These are phyloP conservation scores for Eupithecia insigniata DNA, from an alignment of 2,888 invertebrate genomes.

Conservation along the genomic window DNA sequence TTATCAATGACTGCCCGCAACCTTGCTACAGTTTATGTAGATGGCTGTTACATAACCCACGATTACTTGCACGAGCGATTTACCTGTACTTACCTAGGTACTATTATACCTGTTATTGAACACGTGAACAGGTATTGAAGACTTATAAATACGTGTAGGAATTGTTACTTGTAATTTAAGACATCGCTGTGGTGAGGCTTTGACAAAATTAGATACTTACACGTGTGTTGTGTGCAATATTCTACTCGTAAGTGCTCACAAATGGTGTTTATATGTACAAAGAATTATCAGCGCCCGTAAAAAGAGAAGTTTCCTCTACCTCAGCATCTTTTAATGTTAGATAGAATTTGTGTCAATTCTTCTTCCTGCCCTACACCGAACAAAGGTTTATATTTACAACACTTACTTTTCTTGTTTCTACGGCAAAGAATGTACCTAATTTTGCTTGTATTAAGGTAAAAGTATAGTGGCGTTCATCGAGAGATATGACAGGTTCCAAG, in stretches of 20 bases:
- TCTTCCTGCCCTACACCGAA: too few species aligned
- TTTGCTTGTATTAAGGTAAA: too few species aligned
- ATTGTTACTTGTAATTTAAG: conserved; percentile 35
- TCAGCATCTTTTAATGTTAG: too few species aligned
- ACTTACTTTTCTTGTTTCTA: background rate
- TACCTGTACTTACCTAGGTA: conserved; percentile 17
- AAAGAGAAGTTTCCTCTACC: too few species aligned
- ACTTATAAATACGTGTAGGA: conserved; percentile 34
- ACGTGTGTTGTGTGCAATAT: background rate
- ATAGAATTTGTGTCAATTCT: too few species aligned
- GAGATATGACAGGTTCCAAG: too few species aligned
- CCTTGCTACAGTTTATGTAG: conserved; percentile 34
- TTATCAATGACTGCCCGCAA: conserved; percentile 26
- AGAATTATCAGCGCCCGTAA: too few species aligned
- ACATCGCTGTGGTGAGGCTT: conserved; percentile 22
- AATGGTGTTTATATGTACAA: background rate
- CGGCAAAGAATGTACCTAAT: background rate
- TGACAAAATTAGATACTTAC: background rate
- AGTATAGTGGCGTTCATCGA: too few species aligned
- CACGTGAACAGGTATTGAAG: conserved; percentile 25
- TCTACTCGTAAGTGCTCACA: background rate
- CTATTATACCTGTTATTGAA: conserved; percentile 1
- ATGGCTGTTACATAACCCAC: conserved; percentile 39
- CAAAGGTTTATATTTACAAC: too few species aligned
- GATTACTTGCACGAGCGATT: conserved; percentile 34